These are phyloP conservation scores for Pantherophis guttatus DNA, from an alignment of 2,113 vertebrate species.

Conservation along the genomic window DNA sequence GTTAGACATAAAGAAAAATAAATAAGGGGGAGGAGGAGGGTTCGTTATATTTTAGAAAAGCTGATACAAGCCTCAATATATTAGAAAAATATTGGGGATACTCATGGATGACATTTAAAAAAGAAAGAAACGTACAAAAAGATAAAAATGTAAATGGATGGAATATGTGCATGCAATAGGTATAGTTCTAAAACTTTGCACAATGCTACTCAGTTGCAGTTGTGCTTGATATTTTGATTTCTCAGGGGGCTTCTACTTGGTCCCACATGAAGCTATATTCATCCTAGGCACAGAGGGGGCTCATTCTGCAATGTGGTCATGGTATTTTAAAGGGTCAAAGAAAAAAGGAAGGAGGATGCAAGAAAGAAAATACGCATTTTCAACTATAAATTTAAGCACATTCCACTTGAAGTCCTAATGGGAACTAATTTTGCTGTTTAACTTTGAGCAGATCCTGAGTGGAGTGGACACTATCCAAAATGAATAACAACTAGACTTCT, in stretches of 20 bases:
- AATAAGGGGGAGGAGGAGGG: background rate
- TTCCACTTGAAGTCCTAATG: background rate
- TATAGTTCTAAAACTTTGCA: background rate
- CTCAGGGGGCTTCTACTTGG: background rate
- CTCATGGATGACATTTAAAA: background rate
- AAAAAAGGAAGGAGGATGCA: background rate
- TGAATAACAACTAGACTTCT: background rate
- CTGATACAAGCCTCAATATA: background rate
- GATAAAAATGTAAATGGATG: background rate
- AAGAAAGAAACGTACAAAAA: background rate
- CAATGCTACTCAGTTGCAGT: background rate
- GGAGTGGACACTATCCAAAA: background rate
- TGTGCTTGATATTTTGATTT: background rate
- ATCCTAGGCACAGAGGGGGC: background rate
- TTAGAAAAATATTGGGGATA: background rate
- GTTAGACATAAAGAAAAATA: background rate
- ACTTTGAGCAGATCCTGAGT: background rate
- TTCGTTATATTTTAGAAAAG: background rate
- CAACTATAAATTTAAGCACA: background rate
- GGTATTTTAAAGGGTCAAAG: background rate
- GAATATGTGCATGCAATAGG: background rate
- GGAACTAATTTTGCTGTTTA: background rate
- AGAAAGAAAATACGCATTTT: background rate
- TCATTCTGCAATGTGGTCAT: background rate
- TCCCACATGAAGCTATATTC: background rate